These are phyloP conservation scores for Parapsyche elsis DNA, from an alignment of 1,140 invertebrate genomes.

Conservation along the genomic window DNA sequence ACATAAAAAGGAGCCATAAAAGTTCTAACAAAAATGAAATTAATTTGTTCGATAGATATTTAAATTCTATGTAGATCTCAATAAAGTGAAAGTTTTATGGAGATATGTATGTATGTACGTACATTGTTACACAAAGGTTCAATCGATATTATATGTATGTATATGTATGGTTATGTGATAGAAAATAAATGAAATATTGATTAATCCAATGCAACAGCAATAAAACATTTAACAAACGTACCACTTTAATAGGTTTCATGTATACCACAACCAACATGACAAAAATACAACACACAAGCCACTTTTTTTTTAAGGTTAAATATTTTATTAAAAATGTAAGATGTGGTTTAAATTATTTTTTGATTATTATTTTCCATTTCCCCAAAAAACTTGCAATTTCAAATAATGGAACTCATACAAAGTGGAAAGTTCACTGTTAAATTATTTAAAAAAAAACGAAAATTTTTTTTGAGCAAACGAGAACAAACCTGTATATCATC, in stretches of 20 bases:
- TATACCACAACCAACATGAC: not conserved
- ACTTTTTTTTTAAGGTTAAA: not conserved
- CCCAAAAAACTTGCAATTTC: not conserved
- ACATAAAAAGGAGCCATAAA: not conserved
- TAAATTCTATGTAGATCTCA: no score
- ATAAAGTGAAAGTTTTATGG: no score
- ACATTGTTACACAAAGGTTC: not conserved
- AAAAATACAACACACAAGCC: constrained; percentile 21
- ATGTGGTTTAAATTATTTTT: not conserved
- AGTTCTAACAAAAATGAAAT: not conserved
- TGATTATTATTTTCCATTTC: not conserved
- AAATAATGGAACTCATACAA: not conserved
- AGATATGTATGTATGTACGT: no score
- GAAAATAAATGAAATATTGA: not conserved
- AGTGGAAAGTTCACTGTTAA: not conserved
- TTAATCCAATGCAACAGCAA: not conserved
- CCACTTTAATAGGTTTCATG: not conserved
- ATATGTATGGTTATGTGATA: not conserved
- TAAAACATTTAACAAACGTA: not conserved
- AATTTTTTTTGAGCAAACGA: not conserved
- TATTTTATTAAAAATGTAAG: not conserved
- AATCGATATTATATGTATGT: not conserved
- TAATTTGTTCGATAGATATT: no score
- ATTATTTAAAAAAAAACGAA: not conserved
- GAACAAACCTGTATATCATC: constrained; percentile 66